These are phyloP conservation scores for Arrhamphus sclerolepis DNA, from an alignment of 2,797 vertebrate species.

Conservation along the genomic window DNA sequence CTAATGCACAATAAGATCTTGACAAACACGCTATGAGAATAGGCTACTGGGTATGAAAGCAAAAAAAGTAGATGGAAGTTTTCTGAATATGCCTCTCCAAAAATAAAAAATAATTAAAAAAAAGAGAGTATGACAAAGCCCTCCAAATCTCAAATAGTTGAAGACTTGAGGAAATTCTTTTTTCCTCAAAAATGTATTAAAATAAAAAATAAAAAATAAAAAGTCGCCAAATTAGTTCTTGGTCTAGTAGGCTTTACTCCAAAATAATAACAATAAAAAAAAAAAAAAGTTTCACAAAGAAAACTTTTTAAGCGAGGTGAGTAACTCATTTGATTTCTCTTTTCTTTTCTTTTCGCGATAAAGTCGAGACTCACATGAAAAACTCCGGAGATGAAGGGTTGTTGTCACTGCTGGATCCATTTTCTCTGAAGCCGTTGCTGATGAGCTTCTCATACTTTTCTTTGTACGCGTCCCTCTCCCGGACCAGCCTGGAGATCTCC, in stretches of 20 bases:
- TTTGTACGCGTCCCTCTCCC: slow-evolving; percentile 98
- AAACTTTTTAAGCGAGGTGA: slow-evolving; percentile 75
- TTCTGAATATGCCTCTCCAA: slow-evolving; percentile 79
- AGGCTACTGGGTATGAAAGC: slow-evolving; percentile 57
- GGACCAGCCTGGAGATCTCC: slow-evolving; percentile 97
- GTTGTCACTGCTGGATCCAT: slow-evolving; percentile 96
- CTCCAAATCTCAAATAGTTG: slow-evolving; percentile 58
- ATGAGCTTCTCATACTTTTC: slow-evolving; percentile 99
- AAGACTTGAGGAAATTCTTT: slow-evolving; percentile 61
- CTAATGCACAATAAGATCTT: slow-evolving; percentile 82
- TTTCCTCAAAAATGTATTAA: slow-evolving; percentile 59
- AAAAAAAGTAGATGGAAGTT: slow-evolving; percentile 79
- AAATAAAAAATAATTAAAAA: slow-evolving; percentile 71
- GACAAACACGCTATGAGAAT: slow-evolving; percentile 72
- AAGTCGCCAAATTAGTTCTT: slow-evolving; percentile 79
- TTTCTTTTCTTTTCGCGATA: slow-evolving; percentile 69
- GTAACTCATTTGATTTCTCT: slow-evolving; percentile 56
- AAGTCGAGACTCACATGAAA: slow-evolving; percentile 96
- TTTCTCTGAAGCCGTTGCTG: slow-evolving; percentile 97
- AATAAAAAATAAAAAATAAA: slow-evolving; percentile 24
- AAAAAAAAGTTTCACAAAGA: slow-evolving; percentile 77
- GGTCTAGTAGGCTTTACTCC: slow-evolving; percentile 75
- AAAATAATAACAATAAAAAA: slow-evolving; percentile 55
- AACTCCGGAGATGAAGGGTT: slow-evolving; percentile 98
- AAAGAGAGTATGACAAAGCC: slow-evolving; percentile 59